These are phyloP conservation scores for Hippocampus guttulatus DNA, from an alignment of 2,113 vertebrate genomes.

Conservation along the genomic window DNA sequence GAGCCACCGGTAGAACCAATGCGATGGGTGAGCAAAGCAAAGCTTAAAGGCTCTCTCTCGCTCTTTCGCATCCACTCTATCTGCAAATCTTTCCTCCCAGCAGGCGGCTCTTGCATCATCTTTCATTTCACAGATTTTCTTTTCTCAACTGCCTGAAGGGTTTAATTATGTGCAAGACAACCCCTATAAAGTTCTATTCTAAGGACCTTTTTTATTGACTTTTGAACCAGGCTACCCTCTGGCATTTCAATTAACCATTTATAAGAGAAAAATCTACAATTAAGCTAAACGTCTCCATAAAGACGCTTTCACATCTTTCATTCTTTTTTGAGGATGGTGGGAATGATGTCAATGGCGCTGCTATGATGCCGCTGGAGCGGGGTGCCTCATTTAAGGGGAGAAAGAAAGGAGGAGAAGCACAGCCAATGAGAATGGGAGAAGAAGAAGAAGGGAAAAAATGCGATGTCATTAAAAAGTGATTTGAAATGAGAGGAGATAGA, in stretches of 20 bases:
- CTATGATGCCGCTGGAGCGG: slow-evolving; percentile 67
- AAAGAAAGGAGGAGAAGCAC: slow-evolving; percentile 6
- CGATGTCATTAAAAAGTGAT: slow-evolving; percentile 51
- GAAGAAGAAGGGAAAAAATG: slow-evolving; percentile 17
- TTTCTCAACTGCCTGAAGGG: slow-evolving; percentile 88
- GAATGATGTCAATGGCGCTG: slow-evolving; percentile 74
- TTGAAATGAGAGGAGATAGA: slow-evolving; percentile 43
- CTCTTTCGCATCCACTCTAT: slow-evolving; percentile 60
- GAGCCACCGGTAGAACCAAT: slow-evolving; percentile 81
- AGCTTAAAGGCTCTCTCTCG: slow-evolving; percentile 64
- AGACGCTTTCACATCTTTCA: slow-evolving; percentile 81
- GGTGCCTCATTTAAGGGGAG: slow-evolving; percentile 48
- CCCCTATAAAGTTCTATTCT: slow-evolving; percentile 98
- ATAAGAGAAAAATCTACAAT: slow-evolving; percentile 88
- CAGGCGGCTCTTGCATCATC: slow-evolving; percentile 57
- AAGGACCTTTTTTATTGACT: slow-evolving; percentile 91
- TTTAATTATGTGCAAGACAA: slow-evolving; percentile 98
- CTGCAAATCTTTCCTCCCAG: slow-evolving; percentile 52
- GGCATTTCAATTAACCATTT: slow-evolving; percentile 98
- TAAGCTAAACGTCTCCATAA: slow-evolving; percentile 87
- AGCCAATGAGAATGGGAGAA: slow-evolving; percentile 7
- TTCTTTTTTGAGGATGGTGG: slow-evolving; percentile 59
- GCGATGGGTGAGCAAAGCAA: slow-evolving; percentile 53
- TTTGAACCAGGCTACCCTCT: slow-evolving; percentile 86
- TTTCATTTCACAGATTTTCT: slow-evolving; percentile 78